Evolutionary conservation across 2,113 vertebrate species (phyloP), one percentile per base, ranked within the genome.

Genomic region (Pelobates fuscus): DNA sequence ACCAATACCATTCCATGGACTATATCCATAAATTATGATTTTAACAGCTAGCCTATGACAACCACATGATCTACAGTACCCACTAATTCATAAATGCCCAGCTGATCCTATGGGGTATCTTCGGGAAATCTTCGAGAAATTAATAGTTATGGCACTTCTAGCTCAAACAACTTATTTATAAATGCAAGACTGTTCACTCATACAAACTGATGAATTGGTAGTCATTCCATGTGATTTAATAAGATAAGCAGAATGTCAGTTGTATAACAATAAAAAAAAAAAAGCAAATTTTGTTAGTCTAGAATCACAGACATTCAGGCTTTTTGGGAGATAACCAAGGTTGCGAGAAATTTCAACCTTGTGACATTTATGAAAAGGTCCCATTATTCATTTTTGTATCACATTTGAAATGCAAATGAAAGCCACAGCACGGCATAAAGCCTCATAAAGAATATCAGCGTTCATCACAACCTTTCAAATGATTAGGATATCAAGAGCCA

Each of bases 361-460:
- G 12, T 41, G 49, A 79, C 72, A 81, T 26, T 78, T 27, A 5
- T 52, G 7, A 49, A 76, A 78, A 25, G 20, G 71, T 72, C n/a
- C 77, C 25, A 26, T 75, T 81, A 14, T 71, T 20, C 12, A 71
- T 60, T 37, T 37, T 3, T 21, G 60, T 73, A 32, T 67, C 41
- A 26, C 10, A 57, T 77, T 37, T 58, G 55, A 61, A 58, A 70
- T 37, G 49, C 30, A 69, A 70, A 70, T 71, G 21, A 60, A 37
- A 3, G 8, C n/a, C 2, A 12, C 15, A 6, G 17, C 55, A 66
- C 74, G 60, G 60, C 74, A 66, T 54, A 25, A 76, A 58, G 59
- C 37, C 54, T 67, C 79, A 81, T n/a, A 58, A 52, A 60, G 24
- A 30, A 26, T 60, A 23, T 74, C 26, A 18, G 30, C 43, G 25